Conservation (phyloP, 1,140 invertebrate species). For the Magallana angulata region DNA sequence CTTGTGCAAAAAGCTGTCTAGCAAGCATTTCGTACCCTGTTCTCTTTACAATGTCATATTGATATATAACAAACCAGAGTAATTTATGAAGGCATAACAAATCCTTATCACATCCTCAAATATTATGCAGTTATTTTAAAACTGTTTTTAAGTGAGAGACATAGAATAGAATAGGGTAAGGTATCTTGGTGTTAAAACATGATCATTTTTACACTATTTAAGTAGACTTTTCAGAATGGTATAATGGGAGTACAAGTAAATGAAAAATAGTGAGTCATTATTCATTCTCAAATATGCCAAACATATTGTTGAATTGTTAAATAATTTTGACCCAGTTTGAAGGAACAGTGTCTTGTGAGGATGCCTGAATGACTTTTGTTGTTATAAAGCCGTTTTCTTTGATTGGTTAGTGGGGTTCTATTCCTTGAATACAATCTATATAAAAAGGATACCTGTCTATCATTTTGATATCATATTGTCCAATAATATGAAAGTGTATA, state of each 20-base stretch:
- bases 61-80: too few relatives aligned
- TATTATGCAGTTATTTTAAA: background rate
- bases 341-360: background rate
- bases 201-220: background rate
- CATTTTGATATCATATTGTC: background rate
- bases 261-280: too few relatives aligned
- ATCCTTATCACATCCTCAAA: conserved; percentile 6
- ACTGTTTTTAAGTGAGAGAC: background rate
- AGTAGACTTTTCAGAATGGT: background rate
- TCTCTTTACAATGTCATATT: too few relatives aligned
- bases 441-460: background rate
- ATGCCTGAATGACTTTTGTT: background rate
- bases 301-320: background rate
- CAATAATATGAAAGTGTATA: background rate
- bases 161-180: background rate
- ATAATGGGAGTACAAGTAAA: background rate
- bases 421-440: background rate
- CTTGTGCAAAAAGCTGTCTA: too few relatives aligned
- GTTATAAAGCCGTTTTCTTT: background rate
- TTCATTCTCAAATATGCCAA: too few relatives aligned
- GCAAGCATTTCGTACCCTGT: too few relatives aligned
- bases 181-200: background rate
- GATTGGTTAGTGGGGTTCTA: background rate
- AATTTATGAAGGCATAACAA: too few relatives aligned
- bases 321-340: background rate